Percentiles rank a stretch among this genome's conserved stretches.
These are phyloP conservation scores for Wasmannia auropunctata DNA, from an alignment of 1,140 invertebrate genomes.

Conservation along the genomic window DNA sequence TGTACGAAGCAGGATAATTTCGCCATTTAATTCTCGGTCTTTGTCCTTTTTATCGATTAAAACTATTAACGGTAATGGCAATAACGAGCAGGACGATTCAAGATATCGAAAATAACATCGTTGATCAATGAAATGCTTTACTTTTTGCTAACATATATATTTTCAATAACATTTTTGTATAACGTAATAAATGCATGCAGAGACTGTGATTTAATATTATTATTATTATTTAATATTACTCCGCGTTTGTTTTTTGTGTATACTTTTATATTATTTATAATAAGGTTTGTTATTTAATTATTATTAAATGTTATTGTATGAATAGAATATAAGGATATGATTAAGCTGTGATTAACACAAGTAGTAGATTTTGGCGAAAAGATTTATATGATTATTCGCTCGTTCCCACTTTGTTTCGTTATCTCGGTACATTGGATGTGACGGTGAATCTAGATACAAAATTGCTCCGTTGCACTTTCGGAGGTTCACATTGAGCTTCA, in stretches of 20 bases:
- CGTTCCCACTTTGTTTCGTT: not conserved
- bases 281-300: not conserved
- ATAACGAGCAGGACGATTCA: not conserved
- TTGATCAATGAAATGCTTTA: not conserved
- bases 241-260: not conserved
- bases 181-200: not conserved
- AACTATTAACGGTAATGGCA: conserved; percentile 20
- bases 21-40: conserved; percentile 64
- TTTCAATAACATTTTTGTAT: not conserved
- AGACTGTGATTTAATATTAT: not conserved
- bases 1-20: conserved; percentile 60
- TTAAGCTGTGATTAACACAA: not conserved
- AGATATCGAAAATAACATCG: not conserved
- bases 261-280: not conserved
- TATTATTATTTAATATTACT: not conserved
- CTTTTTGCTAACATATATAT: not conserved
- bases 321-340: not conserved
- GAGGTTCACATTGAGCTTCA: conserved; percentile 29
- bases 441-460: conserved; percentile 25
- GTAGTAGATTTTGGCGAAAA: conserved; percentile 19
- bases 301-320: not conserved
- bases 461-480: conserved; percentile 52
- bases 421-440: conserved; percentile 23
- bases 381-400: not conserved
- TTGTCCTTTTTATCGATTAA: conserved; percentile 41